Percentiles rank a stretch among this genome's conserved stretches.
phyloP scores from a whole-genome alignment of 1,140 invertebrate genomes.

The Calliphora vicina region DNA sequence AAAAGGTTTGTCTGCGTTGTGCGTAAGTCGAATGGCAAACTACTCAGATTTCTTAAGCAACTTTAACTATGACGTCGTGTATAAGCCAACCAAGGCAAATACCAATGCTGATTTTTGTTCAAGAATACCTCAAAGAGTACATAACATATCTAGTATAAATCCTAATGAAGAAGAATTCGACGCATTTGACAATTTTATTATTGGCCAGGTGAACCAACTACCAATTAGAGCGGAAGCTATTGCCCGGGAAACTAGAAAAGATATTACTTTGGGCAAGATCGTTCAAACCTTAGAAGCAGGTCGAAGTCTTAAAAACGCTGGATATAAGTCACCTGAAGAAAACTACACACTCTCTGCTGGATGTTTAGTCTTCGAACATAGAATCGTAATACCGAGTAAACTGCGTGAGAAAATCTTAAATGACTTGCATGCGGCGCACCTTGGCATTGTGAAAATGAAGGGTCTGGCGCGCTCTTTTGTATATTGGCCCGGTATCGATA shows the following conservation, averaged over 20 bases:
- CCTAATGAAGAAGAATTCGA: neutral
- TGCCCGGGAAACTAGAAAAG: conserved; percentile 10
- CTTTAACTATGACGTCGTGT: conserved; percentile 45
- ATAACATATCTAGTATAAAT: neutral
- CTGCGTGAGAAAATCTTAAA: conserved; percentile 46
- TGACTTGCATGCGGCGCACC: conserved; percentile 53
- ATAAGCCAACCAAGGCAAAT: conserved; percentile 42
- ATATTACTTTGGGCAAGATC: conserved; percentile 5
- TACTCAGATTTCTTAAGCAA: conserved; percentile 40
- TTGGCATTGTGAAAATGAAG: conserved; percentile 64
- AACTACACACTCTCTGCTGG: conserved; percentile 9
- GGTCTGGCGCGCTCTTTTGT: conserved; percentile 57
- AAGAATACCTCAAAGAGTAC: neutral
- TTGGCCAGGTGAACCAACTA: conserved; percentile 25
- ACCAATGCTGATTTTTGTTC: conserved; percentile 49
- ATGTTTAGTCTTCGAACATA: conserved; percentile 12
- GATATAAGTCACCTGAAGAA: conserved; percentile 9
- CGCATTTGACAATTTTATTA: conserved; percentile 33
- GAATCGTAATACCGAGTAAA: conserved; percentile 10
- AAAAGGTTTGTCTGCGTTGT: conserved; percentile 52
- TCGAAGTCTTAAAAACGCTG: neutral
- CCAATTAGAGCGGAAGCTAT: neutral
- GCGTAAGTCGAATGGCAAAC: conserved; percentile 53
- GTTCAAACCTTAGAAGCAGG: conserved; percentile 17
- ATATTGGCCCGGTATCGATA: conserved; percentile 65